A percentile compares a stretch with the other conserved stretches of the same genome.
Evolutionary conservation across 2,888 invertebrate genomes (phyloP).

Genomic region (Vannuccia rotundouncinata): DNA sequence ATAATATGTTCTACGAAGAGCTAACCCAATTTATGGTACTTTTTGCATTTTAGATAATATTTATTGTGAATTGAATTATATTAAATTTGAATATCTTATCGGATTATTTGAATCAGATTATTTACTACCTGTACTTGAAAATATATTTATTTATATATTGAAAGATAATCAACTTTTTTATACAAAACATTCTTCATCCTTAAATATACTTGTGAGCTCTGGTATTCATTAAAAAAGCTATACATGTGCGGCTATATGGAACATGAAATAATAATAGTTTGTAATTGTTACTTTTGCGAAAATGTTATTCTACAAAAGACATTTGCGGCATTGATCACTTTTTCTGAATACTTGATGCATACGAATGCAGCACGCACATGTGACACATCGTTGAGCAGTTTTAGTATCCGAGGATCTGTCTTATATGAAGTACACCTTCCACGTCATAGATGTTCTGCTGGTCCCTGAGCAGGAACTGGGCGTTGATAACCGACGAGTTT

Average conservation of each 20-base stretch:
- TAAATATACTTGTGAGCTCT: too few relatives aligned
- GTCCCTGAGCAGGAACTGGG: slow-evolving; percentile 12
- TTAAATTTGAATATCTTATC: too few relatives aligned
- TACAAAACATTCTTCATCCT: slow-evolving; percentile 8
- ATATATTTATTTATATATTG: background rate
- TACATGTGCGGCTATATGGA: background rate
- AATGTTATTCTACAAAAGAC: too few relatives aligned
- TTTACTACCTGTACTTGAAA: slow-evolving; percentile 2
- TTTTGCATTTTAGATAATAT: too few relatives aligned
- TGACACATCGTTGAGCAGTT: slow-evolving; percentile 16
- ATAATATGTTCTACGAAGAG: too few relatives aligned
- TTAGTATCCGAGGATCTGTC: slow-evolving; percentile 20
- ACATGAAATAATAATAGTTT: slow-evolving; percentile 3
- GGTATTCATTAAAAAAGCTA: background rate
- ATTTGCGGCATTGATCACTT: slow-evolving; percentile 26
- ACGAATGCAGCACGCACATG: slow-evolving; percentile 22
- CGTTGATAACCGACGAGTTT: slow-evolving; percentile 23
- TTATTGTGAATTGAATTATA: too few relatives aligned
- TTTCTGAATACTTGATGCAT: slow-evolving; percentile 4
- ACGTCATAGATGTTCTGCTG: background rate
- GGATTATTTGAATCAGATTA: too few relatives aligned
- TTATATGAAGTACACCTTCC: slow-evolving; percentile 23
- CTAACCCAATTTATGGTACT: too few relatives aligned
- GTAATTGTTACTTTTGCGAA: background rate
- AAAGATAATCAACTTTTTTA: slow-evolving; percentile 8